These are phyloP conservation scores for Quadroppia sp. DNA, from an alignment of 2,888 invertebrate species.

Conservation along the genomic window DNA sequence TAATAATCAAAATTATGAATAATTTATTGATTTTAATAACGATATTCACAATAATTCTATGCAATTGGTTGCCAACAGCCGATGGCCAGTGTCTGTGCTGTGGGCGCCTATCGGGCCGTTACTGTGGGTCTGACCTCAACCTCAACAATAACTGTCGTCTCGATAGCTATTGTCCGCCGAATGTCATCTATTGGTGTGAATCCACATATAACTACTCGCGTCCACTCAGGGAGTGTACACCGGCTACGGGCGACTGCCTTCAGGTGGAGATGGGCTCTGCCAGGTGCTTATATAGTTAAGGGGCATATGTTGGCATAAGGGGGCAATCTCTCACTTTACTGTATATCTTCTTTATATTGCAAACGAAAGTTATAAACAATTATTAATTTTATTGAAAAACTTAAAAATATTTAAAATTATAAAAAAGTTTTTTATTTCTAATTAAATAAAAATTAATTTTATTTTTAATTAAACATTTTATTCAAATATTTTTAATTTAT, in stretches of 20 bases:
- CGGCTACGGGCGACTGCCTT: background rate
- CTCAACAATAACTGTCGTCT: background rate
- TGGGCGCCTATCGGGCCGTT: background rate
- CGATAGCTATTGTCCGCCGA: background rate
- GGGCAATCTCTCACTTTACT: background rate
- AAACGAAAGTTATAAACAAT: too few relatives aligned
- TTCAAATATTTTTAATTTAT: too few relatives aligned
- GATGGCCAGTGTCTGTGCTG: slow-evolving; percentile 18
- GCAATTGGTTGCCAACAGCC: too few relatives aligned
- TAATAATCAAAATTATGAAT: too few relatives aligned
- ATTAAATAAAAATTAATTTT: too few relatives aligned
- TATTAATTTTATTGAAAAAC: too few relatives aligned
- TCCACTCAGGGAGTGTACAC: background rate
- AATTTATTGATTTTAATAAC: too few relatives aligned
- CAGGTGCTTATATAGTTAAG: background rate
- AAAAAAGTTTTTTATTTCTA: too few relatives aligned
- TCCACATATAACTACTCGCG: slow-evolving; percentile 21
- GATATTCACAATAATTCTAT: too few relatives aligned
- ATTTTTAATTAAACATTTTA: too few relatives aligned
- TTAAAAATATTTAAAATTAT: too few relatives aligned
- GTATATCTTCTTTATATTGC: too few relatives aligned
- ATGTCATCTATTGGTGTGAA: slow-evolving; percentile 32
- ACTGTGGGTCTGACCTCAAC: background rate
- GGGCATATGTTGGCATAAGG: background rate
- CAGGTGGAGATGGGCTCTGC: slow-evolving; percentile 7